phyloP scores from a whole-genome alignment of 2,797 vertebrate genomes.

The Anisognathus igniventris region DNA sequence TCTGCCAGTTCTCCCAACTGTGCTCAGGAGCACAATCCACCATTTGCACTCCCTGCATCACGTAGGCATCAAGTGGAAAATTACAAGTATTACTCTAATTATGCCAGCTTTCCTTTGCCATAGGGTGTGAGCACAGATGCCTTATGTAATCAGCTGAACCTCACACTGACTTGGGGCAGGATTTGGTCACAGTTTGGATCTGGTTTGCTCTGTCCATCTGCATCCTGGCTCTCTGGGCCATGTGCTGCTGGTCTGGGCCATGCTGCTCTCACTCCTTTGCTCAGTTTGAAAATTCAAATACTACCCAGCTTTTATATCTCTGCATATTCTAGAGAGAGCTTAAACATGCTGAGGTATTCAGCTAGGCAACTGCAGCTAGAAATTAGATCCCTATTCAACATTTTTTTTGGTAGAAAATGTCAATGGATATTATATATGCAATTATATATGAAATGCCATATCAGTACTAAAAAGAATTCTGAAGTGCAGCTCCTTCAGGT shows the following conservation, averaged over 20 bases:
- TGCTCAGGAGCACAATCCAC: not conserved
- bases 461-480: not conserved
- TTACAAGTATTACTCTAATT: not conserved
- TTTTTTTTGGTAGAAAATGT: not conserved
- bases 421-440: not conserved
- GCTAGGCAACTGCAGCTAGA: not conserved
- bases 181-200: not conserved
- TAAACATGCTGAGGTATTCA: not conserved
- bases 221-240: not conserved
- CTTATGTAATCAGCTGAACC: slow-evolving; percentile 20
- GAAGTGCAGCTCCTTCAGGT: not conserved
- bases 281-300: not conserved
- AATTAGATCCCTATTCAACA: not conserved
- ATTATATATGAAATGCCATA: not conserved
- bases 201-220: not conserved
- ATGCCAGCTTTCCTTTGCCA: slow-evolving; percentile 32
- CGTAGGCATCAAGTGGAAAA: slow-evolving; percentile 22
- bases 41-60: not conserved
- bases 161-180: not conserved
- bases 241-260: not conserved
- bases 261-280: not conserved
- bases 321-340: not conserved
- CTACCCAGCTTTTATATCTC: not conserved
- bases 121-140: slow-evolving; percentile 18
- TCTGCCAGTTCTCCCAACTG: not conserved